phyloP scores from a whole-genome alignment of 2,888 invertebrate genomes.

The Nesidiocoris tenuis region DNA sequence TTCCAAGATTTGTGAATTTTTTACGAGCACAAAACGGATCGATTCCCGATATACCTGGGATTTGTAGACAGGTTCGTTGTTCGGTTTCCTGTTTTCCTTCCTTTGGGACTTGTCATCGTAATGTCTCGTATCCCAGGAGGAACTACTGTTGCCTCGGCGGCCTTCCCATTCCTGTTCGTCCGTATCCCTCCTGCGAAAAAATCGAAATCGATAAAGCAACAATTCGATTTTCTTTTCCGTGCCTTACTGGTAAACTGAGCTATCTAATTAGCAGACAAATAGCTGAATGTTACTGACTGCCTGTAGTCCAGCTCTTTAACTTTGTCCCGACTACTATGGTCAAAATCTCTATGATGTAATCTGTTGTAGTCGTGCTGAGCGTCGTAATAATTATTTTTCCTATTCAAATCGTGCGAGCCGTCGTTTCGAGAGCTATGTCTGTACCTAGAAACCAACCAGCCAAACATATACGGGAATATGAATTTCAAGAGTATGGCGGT shows the following conservation, averaged over 20 bases:
- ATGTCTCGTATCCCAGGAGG: slow-evolving; percentile 46
- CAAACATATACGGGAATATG: too few relatives aligned
- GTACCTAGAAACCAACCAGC: slow-evolving; percentile 30
- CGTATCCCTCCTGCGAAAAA: slow-evolving; percentile 43
- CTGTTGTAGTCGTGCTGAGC: slow-evolving; percentile 24
- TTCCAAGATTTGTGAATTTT: too few relatives aligned
- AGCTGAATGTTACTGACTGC: slow-evolving; percentile 24
- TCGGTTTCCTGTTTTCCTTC: slow-evolving; percentile 19
- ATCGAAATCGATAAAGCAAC: neutral
- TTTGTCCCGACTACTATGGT: slow-evolving; percentile 38
- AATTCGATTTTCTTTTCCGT: too few relatives aligned
- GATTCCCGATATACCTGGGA: slow-evolving; percentile 29
- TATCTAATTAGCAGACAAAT: neutral
- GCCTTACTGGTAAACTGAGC: neutral
- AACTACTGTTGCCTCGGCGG: slow-evolving; percentile 53
- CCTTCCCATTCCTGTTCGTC: slow-evolving; percentile 54
- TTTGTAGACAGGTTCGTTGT: slow-evolving; percentile 17
- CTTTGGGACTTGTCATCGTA: slow-evolving; percentile 39
- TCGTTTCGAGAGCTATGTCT: slow-evolving; percentile 34
- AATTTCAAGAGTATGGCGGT: too few relatives aligned
- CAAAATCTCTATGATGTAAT: slow-evolving; percentile 37
- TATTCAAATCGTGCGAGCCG: slow-evolving; percentile 32
- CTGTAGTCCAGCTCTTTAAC: slow-evolving; percentile 41
- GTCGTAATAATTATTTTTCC: slow-evolving; percentile 39
- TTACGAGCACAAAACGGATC: too few relatives aligned